Evolutionary conservation across 2,888 invertebrate species (phyloP).

Genomic region (Tetranychus piercei): DNA sequence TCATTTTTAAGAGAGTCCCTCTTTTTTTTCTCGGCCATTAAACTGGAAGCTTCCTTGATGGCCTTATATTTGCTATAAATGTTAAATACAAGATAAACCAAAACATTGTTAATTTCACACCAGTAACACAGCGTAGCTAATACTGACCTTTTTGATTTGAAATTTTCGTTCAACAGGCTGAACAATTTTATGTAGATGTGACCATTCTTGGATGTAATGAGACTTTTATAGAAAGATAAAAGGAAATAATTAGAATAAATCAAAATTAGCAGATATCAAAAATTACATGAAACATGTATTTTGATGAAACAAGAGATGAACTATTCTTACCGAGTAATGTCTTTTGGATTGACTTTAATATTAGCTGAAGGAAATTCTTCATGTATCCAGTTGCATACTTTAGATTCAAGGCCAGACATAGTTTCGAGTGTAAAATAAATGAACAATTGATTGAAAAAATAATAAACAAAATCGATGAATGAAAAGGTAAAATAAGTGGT

Average conservation of each 20-base stretch:
- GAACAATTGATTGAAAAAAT: background rate
- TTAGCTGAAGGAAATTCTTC: background rate
- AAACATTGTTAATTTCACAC: too few species aligned
- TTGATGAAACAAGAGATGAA: background rate
- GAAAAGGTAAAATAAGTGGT: background rate
- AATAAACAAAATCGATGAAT: background rate
- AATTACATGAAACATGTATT: background rate
- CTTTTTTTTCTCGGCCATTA: background rate
- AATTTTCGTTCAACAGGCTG: background rate
- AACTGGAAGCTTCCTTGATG: background rate
- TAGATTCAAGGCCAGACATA: background rate
- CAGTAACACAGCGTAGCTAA: background rate
- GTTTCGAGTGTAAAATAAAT: background rate
- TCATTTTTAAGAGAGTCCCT: background rate
- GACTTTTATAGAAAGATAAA: background rate
- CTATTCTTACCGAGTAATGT: background rate
- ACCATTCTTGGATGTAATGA: background rate
- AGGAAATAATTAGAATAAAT: background rate
- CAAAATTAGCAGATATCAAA: background rate
- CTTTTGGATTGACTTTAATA: background rate
- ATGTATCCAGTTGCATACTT: background rate
- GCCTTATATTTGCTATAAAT: background rate
- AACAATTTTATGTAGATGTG: background rate
- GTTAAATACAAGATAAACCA: too few species aligned
- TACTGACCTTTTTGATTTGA: background rate